Percentiles rank a stretch among this genome's conserved stretches.
Conservation (phyloP, 92 coral and sea anemone species). For the Bergia sp. region DNA sequence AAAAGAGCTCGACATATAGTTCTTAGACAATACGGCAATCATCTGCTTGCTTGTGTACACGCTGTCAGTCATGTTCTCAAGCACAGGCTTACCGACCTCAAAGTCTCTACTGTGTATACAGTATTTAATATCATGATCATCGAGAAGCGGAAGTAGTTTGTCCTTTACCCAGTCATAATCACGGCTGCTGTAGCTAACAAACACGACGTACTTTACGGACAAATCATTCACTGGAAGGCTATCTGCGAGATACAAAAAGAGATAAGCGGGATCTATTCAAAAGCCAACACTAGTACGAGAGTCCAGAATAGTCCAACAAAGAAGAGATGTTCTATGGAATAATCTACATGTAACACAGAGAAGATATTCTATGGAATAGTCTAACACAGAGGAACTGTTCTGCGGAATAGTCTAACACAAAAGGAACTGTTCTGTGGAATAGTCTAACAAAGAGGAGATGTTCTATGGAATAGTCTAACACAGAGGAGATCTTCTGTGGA, state of each 20-base stretch:
- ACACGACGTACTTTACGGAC: conserved; percentile 18
- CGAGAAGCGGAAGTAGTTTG: conserved; percentile 50
- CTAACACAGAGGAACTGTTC: too few species aligned
- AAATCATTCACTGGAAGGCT: background rate
- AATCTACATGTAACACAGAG: too few species aligned
- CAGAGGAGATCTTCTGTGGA: too few species aligned
- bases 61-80: conserved; percentile 61
- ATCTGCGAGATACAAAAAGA: background rate
- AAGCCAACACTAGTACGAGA: background rate
- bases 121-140: conserved; percentile 43
- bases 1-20: conserved; percentile 38
- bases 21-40: conserved; percentile 24
- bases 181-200: conserved; percentile 57
- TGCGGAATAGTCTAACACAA: too few species aligned
- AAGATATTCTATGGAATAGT: too few species aligned
- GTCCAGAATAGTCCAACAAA: background rate
- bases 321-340: too few species aligned
- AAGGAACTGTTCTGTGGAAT: too few species aligned
- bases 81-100: conserved; percentile 58
- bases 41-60: conserved; percentile 41
- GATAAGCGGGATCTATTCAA: background rate
- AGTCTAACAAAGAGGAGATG: too few species aligned
- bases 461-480: too few species aligned
- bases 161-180: conserved; percentile 53
- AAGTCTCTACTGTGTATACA: conserved; percentile 67